Conservation (phyloP, 2,888 invertebrate species). For the Subacronicta megacephala region DNA sequence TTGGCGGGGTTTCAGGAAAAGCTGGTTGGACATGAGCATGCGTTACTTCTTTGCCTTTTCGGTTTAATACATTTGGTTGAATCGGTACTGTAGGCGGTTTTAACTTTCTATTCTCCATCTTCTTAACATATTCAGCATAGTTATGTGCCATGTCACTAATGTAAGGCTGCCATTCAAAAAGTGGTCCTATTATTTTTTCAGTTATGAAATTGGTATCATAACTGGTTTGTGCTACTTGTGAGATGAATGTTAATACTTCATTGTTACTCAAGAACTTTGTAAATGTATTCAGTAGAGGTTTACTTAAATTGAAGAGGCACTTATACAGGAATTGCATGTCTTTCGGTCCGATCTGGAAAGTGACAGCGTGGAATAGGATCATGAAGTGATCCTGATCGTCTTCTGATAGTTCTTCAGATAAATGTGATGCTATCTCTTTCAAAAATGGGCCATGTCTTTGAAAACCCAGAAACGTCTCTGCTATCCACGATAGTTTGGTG, state of each 20-base stretch:
- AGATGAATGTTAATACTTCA: conserved; percentile 80
- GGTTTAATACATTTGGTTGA: conserved; percentile 75
- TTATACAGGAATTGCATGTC: conserved; percentile 76
- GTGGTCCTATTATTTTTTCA: conserved; percentile 83
- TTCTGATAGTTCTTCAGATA: conserved; percentile 70
- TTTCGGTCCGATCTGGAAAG: conserved; percentile 73
- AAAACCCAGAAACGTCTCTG: conserved; percentile 77
- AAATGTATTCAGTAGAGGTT: conserved; percentile 72
- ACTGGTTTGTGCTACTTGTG: conserved; percentile 80
- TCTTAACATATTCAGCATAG: conserved; percentile 75
- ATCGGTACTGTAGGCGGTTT: conserved; percentile 77
- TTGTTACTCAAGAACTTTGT: conserved; percentile 82
- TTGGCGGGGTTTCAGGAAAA: conserved; percentile 70
- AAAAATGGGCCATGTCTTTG: conserved; percentile 76
- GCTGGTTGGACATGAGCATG: conserved; percentile 18
- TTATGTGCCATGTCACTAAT: conserved; percentile 80
- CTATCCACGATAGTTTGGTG: conserved; percentile 79
- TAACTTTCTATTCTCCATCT: conserved; percentile 69
- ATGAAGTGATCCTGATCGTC: conserved; percentile 78
- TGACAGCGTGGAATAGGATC: conserved; percentile 76
- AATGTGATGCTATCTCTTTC: conserved; percentile 65
- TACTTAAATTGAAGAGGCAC: conserved; percentile 82
- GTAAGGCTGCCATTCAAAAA: conserved; percentile 84
- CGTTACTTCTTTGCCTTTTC: conserved; percentile 63
- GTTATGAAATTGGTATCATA: conserved; percentile 87